Percentiles rank a stretch among this genome's conserved stretches.
Evolutionary conservation across 2,113 vertebrate genomes (phyloP).

Genomic region (Orycteropus afer): DNA sequence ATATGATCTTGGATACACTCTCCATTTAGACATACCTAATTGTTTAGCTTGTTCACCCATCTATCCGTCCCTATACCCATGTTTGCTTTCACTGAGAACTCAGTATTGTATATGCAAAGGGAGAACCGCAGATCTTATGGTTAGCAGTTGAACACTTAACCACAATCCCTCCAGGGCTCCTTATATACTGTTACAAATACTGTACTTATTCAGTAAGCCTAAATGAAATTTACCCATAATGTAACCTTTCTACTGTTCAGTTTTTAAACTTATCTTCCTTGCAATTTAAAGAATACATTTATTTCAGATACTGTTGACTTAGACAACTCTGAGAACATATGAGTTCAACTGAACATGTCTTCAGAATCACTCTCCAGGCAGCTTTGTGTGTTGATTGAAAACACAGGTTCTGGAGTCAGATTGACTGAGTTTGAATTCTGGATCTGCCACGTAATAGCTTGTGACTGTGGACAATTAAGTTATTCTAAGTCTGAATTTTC

Average conservation of each 20-base stretch:
- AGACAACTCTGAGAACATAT: neutral
- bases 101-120: too few species aligned
- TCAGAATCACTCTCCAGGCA: neutral
- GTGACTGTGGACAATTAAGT: too few species aligned
- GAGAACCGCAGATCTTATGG: too few species aligned
- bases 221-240: neutral
- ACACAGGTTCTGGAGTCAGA: too few species aligned
- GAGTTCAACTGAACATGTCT: neutral
- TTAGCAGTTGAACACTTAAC: neutral
- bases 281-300: neutral
- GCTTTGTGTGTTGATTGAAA: neutral
- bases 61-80: too few species aligned
- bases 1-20: too few species aligned
- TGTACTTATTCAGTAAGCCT: neutral
- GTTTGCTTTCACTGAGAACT: too few species aligned
- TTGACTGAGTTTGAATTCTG: neutral
- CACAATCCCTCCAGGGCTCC: neutral
- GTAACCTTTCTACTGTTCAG: neutral
- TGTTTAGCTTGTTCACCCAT: too few species aligned
- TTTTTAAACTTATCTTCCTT: neutral
- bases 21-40: too few species aligned
- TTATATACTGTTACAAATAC: fast-evolving
- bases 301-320: neutral
- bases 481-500: neutral
- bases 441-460: neutral